Evolutionary conservation across 1,140 invertebrate genomes (phyloP), one percentile per base, ranked within the genome.

Genomic region (Drosophila virilis): DNA sequence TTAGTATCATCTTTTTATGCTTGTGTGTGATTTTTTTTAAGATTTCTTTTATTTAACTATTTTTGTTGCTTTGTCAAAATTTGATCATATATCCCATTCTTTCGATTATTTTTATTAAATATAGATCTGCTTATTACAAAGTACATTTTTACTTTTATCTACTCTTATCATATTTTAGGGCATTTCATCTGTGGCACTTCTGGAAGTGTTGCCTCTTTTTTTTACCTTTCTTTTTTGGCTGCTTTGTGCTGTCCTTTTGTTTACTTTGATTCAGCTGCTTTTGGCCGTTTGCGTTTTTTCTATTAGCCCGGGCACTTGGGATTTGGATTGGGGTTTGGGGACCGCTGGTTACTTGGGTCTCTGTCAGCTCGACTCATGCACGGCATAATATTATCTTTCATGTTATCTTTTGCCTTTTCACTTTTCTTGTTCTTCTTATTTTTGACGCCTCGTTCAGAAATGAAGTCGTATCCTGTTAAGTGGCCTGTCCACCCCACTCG

Each of bases 341-440:
- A 28, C 32, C 28, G 13, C 8, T 57, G 54, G 54, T 28, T 13
- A 17, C 57, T 46, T 46, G 59, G 45, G 59, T 59, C 42, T 68
- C 78, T 66, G 66, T 77, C 71, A 81, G 70, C 70, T 60, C 32
- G 46, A 6, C 45, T 46, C 52, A 58, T 48, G 43, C 74, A 71
- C 61, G 77, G 74, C 80, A 88, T 88, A 88, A 89, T 88, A 89
- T 88, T 88, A 88, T 88, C 84, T 78, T 88, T 88, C 64, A 77
- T 90, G 84, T 88, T 88, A 89, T 88, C 83, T 88, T 83, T 89
- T 68, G 83, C 84, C 79, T 79, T 86, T 88, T 83, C 80, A 84
- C 79, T 83, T 86, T 37, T 58, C 66, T 48, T 65, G n/a, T 42
- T 35, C 57, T 42, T 22, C 22, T 67, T 46, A 42, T 66, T 80